Evolutionary conservation across 1,140 invertebrate species (phyloP).

Genomic region (Dufourea novaeangliae): DNA sequence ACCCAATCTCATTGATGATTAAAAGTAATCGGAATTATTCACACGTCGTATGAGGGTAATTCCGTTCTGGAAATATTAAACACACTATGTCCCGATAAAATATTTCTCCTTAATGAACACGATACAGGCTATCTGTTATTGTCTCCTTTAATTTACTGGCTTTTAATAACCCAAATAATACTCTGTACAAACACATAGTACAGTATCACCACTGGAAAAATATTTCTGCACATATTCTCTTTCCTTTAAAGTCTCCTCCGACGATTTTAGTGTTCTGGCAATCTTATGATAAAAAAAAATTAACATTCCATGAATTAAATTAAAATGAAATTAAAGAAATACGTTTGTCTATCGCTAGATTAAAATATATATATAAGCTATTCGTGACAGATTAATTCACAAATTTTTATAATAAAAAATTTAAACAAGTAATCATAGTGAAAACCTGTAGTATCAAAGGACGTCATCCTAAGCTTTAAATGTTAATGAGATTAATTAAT

Average conservation of each 20-base stretch:
- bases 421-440: no score
- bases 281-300: no score
- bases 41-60: background rate
- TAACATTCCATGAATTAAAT: no score
- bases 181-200: background rate
- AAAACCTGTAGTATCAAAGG: no score
- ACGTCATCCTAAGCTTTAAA: no score
- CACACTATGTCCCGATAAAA: background rate
- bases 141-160: background rate
- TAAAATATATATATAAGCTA: no score
- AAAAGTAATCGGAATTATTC: background rate
- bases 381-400: no score
- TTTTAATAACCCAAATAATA: background rate
- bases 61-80: background rate
- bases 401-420: no score
- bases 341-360: no score
- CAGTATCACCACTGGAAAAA: background rate
- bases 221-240: background rate
- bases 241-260: background rate
- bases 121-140: background rate
- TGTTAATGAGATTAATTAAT: no score
- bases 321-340: no score
- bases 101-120: background rate
- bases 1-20: background rate
- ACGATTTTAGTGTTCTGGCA: background rate